phyloP scores from a whole-genome alignment of 1,140 invertebrate genomes.

The Cecropterus lyciades region DNA sequence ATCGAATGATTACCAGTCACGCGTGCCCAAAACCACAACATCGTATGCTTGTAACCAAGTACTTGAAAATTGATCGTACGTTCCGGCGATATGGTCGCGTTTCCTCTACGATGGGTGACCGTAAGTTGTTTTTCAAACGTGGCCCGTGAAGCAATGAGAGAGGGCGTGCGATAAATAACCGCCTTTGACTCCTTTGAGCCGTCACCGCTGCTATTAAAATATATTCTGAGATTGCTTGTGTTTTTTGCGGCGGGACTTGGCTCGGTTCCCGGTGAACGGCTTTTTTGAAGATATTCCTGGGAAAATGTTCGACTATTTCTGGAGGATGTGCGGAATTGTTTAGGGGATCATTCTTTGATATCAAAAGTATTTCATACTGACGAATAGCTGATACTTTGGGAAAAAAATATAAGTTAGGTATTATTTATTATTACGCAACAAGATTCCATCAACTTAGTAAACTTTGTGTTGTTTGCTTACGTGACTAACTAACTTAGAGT shows the following conservation, averaged over 20 bases:
- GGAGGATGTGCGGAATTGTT: slow-evolving; percentile 12
- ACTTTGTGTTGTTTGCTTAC: no score
- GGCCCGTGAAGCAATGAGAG: slow-evolving; percentile 74
- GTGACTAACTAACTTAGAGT: background rate
- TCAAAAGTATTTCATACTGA: background rate
- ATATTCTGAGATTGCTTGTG: slow-evolving; percentile 74
- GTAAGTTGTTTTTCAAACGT: slow-evolving; percentile 67
- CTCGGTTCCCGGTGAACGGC: slow-evolving; percentile 52
- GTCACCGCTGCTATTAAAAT: slow-evolving; percentile 81
- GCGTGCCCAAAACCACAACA: slow-evolving; percentile 61
- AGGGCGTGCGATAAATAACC: slow-evolving; percentile 83
- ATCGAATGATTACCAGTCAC: slow-evolving; percentile 81
- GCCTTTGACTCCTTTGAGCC: slow-evolving; percentile 66
- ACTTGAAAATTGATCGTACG: slow-evolving; percentile 57
- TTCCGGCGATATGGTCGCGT: slow-evolving; percentile 49
- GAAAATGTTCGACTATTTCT: slow-evolving; percentile 36
- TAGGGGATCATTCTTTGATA: background rate
- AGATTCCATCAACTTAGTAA: no score
- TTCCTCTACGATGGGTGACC: slow-evolving; percentile 41
- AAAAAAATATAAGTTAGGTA: no score
- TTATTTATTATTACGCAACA: no score
- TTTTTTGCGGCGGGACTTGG: slow-evolving; percentile 69
- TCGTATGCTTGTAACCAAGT: slow-evolving; percentile 49
- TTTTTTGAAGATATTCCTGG: slow-evolving; percentile 40
- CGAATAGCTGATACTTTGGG: background rate